Percentiles rank a stretch among this genome's conserved stretches.
phyloP scores from a whole-genome alignment of 2,888 invertebrate species.

The Liopterus haemorrhoidalis region DNA sequence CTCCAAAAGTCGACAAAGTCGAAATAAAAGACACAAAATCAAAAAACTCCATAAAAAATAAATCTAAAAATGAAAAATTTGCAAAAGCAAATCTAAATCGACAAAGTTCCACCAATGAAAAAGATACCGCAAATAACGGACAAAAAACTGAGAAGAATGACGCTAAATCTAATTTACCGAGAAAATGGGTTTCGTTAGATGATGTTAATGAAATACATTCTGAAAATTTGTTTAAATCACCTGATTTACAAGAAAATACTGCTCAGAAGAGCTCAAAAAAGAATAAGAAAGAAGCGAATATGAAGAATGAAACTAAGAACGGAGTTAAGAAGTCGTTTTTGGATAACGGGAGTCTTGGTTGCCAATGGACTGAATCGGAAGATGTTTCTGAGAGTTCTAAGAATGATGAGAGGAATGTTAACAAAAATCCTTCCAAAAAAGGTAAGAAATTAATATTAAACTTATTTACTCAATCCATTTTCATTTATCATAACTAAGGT shows the following conservation, averaged over 20 bases:
- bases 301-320: conserved; percentile 40
- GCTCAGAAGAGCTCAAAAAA: conserved; percentile 49
- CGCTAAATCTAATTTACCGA: conserved; percentile 44
- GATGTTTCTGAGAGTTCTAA: conserved; percentile 10
- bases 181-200: conserved; percentile 59
- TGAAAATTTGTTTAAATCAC: conserved; percentile 42
- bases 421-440: conserved; percentile 23
- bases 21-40: conserved; percentile 44
- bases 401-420: conserved; percentile 17
- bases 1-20: conserved; percentile 40
- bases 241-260: conserved; percentile 42
- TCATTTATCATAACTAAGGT: too few relatives aligned
- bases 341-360: conserved; percentile 36
- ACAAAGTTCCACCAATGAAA: conserved; percentile 52
- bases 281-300: conserved; percentile 43
- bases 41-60: conserved; percentile 44
- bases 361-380: conserved; percentile 25
- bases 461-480: too few relatives aligned
- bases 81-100: conserved; percentile 45
- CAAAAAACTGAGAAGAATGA: conserved; percentile 41
- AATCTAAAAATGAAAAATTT: conserved; percentile 43
- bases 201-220: conserved; percentile 44
- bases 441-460: conserved; percentile 18
- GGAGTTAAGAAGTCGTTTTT: conserved; percentile 39
- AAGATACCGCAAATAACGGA: conserved; percentile 45